Conservation (phyloP, 2,797 vertebrate genomes). For the Xenopus petersii region DNA sequence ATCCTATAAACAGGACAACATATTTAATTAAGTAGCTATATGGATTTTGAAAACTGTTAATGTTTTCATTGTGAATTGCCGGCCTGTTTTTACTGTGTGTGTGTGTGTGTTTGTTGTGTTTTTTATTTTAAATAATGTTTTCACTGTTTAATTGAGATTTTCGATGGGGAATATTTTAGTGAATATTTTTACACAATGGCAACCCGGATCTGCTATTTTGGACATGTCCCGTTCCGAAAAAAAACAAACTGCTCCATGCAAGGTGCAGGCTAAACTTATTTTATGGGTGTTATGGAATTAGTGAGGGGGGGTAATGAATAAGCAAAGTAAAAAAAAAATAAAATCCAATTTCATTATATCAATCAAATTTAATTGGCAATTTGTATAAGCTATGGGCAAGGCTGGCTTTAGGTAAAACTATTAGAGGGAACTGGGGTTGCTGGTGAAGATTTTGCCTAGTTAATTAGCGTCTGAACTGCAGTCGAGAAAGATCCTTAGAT, state of each 20-base stretch:
- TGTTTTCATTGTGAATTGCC: slow-evolving; percentile 61
- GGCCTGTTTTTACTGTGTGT: slow-evolving; percentile 56
- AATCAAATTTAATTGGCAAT: slow-evolving; percentile 86
- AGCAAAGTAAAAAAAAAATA: slow-evolving; percentile 73
- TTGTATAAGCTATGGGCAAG: slow-evolving; percentile 78
- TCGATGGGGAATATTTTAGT: background rate
- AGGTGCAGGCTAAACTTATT: slow-evolving; percentile 33
- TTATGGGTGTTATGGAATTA: slow-evolving; percentile 4
- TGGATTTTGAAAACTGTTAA: slow-evolving; percentile 81
- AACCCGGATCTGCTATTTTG: background rate
- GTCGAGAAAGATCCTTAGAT: slow-evolving; percentile 77
- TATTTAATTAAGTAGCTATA: slow-evolving; percentile 80
- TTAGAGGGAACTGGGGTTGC: slow-evolving; percentile 77
- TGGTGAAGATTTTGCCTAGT: slow-evolving; percentile 82
- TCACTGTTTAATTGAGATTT: background rate
- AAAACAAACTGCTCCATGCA: background rate
- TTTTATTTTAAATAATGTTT: slow-evolving; percentile 1
- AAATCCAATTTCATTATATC: slow-evolving; percentile 80
- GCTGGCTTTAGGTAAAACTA: slow-evolving; percentile 80
- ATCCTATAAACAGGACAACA: slow-evolving; percentile 90
- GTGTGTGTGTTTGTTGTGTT: slow-evolving; percentile 22
- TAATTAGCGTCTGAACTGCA: slow-evolving; percentile 82
- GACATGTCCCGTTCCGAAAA: background rate
- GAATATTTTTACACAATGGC: background rate
- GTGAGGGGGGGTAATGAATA: slow-evolving; percentile 55